These are phyloP conservation scores for Xerus inauris DNA, from an alignment of 2,113 vertebrate genomes.

Conservation along the genomic window DNA sequence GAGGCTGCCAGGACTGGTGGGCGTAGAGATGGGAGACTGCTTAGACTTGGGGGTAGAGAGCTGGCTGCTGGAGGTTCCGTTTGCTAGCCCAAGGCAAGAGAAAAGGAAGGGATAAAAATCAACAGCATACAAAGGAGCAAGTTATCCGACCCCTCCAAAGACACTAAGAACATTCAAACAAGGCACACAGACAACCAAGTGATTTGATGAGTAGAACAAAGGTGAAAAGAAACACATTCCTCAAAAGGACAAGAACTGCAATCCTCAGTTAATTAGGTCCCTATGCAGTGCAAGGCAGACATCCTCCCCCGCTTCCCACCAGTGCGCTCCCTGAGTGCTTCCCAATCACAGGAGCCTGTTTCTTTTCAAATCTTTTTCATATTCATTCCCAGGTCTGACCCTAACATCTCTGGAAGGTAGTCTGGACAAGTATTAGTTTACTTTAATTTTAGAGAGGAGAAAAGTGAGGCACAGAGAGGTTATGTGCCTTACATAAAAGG, in stretches of 20 bases:
- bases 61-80: conserved; percentile 99
- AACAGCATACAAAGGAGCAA: conserved; percentile 70
- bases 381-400: conserved; percentile 54
- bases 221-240: conserved; percentile 56
- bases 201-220: conserved; percentile 65
- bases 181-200: conserved; percentile 56
- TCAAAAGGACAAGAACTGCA: conserved; percentile 44
- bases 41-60: conserved; percentile 99
- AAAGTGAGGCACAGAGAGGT: conserved; percentile 31
- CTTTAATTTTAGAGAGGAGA: conserved; percentile 47
- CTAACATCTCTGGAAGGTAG: conserved; percentile 38
- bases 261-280: conserved; percentile 58
- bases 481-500: conserved; percentile 5
- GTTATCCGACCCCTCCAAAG: conserved; percentile 47
- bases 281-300: background rate
- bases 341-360: conserved; percentile 51
- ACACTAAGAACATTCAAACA: conserved; percentile 68
- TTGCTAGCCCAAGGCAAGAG: conserved; percentile 89
- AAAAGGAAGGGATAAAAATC: conserved; percentile 80
- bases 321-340: background rate
- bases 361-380: conserved; percentile 69
- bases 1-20: conserved; percentile 95
- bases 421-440: conserved; percentile 8
- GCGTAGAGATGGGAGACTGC: conserved; percentile 98
- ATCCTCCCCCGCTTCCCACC: background rate